Conservation (phyloP, 2,888 invertebrate species). For the Athalia rosae region DNA sequence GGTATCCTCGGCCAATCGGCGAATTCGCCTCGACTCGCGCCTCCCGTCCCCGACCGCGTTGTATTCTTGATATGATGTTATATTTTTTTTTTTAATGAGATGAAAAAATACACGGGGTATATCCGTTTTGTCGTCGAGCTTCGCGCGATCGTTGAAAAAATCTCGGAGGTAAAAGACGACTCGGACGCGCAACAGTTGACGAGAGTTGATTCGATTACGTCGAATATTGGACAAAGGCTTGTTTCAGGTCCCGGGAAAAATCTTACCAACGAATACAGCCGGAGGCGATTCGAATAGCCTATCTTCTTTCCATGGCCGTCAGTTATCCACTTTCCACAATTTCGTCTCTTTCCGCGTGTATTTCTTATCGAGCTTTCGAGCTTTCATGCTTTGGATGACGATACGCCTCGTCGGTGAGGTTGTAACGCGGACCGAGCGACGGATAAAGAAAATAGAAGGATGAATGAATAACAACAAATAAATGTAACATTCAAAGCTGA, state of each 20-base stretch:
- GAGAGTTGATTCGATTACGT: slow-evolving; percentile 25
- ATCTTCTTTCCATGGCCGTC: background rate
- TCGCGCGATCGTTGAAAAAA: background rate
- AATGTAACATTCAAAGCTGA: too few relatives aligned
- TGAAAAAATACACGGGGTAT: background rate
- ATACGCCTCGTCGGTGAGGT: too few relatives aligned
- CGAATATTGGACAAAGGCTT: slow-evolving; percentile 24
- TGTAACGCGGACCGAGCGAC: too few relatives aligned
- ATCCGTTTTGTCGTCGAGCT: slow-evolving; percentile 9
- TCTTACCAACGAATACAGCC: slow-evolving; percentile 5
- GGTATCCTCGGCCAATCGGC: background rate
- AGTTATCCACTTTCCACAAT: background rate
- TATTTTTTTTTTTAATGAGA: too few relatives aligned
- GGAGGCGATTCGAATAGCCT: slow-evolving; percentile 9
- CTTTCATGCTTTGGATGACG: too few relatives aligned
- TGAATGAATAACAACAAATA: too few relatives aligned
- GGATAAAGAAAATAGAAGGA: too few relatives aligned
- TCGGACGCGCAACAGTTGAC: slow-evolving; percentile 29
- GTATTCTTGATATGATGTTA: too few relatives aligned
- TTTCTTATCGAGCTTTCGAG: too few relatives aligned
- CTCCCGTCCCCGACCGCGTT: too few relatives aligned
- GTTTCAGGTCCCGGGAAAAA: slow-evolving; percentile 10
- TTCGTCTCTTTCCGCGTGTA: too few relatives aligned
- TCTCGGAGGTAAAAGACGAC: slow-evolving; percentile 3
- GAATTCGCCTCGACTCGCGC: too few relatives aligned